Base-by-base conservation (phyloP, 2,888 invertebrate genomes). In the Acleris laterana region DNA sequence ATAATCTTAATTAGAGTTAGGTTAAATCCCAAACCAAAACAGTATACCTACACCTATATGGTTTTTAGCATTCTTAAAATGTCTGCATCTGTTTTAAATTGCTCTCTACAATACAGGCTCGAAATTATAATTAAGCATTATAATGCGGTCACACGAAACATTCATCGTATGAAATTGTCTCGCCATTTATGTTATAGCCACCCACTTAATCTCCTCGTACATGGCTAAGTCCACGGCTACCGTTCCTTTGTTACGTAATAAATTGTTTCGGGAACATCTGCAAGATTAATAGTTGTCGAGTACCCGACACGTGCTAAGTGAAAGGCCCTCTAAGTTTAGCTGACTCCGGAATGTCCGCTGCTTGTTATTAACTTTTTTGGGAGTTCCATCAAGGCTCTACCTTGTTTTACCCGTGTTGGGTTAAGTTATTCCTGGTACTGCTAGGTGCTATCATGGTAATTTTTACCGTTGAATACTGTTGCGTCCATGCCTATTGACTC, bases 181-280 rank as follows among this genome's bases (percentile, higher is more conserved):
- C 76, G 74, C 72, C 75, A 74, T 76, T 79, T 77, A 73, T 44
- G 79, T 80, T 78, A 65, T 77, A 78, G 72, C 80, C 82, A 78
- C 84, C 83, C 82, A 76, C 75, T 78, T 87, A 86, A 88, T 85
- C 85, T 82, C 72, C 78, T 74, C 78, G 82, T 82, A 70, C 80
- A 84, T 88, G 81, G 79, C 81, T 78, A 78, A 79, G 77, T 79
- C 78, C 73, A 77, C 76, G 79, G 81, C 77, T 77, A 79, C 75
- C 78, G 80, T 80, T 77, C 81, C 78, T 79, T 77, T 80, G 85
- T 87, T 75, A 72, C 44, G 76, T 76, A 82, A 89, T 89, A 89
- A 90, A 91, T 91, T 87, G 90, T 89, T 89, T 88, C 74, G 84
- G 84, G 79, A 85, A 80, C 87, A 84, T 86, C 84, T 77, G 74